Base-by-base conservation (phyloP, 2,888 invertebrate genomes). In the Seira ritae region DNA sequence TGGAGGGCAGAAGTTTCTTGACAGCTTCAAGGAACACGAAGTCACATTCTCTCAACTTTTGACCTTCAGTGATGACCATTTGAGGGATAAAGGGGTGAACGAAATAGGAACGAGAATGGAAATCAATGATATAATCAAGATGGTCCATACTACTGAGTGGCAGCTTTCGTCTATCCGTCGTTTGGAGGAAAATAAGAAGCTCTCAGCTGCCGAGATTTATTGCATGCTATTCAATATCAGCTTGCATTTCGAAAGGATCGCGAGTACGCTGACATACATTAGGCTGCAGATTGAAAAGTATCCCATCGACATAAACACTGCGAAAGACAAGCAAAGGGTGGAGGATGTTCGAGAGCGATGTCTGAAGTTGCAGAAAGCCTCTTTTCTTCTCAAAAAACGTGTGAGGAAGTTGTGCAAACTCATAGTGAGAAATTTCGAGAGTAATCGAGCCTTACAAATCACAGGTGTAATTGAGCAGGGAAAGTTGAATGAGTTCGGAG, bases 91-190 rank as follows among this genome's bases (percentile, higher is more conserved):
- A 4, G 87, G 84, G 10, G 62, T 87, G 1, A 71, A 67, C 0
- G 71, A 76, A 12, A 46, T 84, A 0, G 84, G 84, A 0, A 77
- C 84, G 22, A 23, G 87, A 17, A 74, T 73, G 12, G 75, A 66
- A 24, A 24, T 87, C 10, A 6, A 83, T 23, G 85, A 85, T 10
- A 17, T 50, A 8, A 83, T 84, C 17, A 77, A 81, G 15, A 62
- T 74, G 10, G 62, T 79, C 10, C 84, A 87, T 20, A 81, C 65
- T 20, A 37, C 31, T 15, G 71, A 78, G 10, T 85, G 87, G 87
- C 68, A 68, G 6, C 10, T n/a, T 17, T 17, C 24, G 1, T 84
- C 84, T 0, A 15, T 84, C 1, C 17, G 37, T 37, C 55, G 4
- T 12, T 20, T 80, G 2, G 31, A 75, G 0, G 22, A 31, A 15